Base-by-base conservation (phyloP, 2,888 invertebrate species). In the Rotaria socialis region DNA sequence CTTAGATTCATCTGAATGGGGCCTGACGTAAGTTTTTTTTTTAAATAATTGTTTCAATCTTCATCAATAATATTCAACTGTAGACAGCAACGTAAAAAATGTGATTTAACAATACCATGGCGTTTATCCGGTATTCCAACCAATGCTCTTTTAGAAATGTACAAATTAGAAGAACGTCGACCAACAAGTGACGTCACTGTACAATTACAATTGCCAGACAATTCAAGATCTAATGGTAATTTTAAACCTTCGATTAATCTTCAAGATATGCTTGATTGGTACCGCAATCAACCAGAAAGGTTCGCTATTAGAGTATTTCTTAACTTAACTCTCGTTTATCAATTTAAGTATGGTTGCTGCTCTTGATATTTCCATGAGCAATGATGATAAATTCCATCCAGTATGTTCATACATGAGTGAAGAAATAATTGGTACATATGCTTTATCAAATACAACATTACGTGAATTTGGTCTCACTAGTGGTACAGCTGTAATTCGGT, bases 321-420 rank as follows among this genome's bases (percentile, higher is more conserved):
- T 6, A 10, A 24, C n/a, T 19, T 47, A n/a, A 16, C 5, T 2
- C 24, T 80, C 11, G 22, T 19, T 24, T 19, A 4, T 27, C 2
- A 35, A 87, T 11, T 50, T 60, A 55, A 91, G 90, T 85, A 90
- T 91, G 85, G 89, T 94, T 85, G 93, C 93, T 88, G 93, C 93
- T 35, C 91, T 92, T 86, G 93, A 93, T 89, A 89, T 89, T 92
- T 74, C 86, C 35, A 16, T 84, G 0, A 89, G 89, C 85, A 92
- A 93, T 80, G 90, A 92, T 85, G 1, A 14, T 35, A 80, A 80
- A 35, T 47, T 47, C 11, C 93, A 94, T 89, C 94, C 95, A 50
- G 94, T 94, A 27, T 93, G 94, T 88, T 92, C 94, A 87, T 95
- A 95, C 89, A 95, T 94, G 93, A 93, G 95, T 87, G 94, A 94